phyloP scores from a whole-genome alignment of 2,888 invertebrate genomes.

The Habrosyne pyritoides region DNA sequence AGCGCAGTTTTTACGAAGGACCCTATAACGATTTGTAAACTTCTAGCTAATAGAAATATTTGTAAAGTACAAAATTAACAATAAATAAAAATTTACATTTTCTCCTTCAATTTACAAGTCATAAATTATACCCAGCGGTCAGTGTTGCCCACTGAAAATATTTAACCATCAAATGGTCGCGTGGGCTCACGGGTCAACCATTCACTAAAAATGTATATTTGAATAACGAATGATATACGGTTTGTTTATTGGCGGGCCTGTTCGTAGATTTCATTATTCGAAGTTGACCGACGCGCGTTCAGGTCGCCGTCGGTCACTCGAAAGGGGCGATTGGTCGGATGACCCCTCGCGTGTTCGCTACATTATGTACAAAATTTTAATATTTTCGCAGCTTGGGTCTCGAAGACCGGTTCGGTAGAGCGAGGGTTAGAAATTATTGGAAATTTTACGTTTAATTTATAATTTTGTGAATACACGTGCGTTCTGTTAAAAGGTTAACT shows the following conservation, averaged over 20 bases:
- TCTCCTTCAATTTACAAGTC: slow-evolving; percentile 57
- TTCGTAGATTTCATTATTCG: slow-evolving; percentile 74
- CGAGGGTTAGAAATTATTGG: slow-evolving; percentile 59
- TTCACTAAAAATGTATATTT: slow-evolving; percentile 76
- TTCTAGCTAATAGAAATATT: slow-evolving; percentile 25
- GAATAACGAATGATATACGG: slow-evolving; percentile 82
- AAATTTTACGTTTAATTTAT: slow-evolving; percentile 82
- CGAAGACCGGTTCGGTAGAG: slow-evolving; percentile 56
- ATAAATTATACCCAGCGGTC: slow-evolving; percentile 72
- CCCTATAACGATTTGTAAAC: no score
- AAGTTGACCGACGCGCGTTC: slow-evolving; percentile 71
- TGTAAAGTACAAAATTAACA: slow-evolving; percentile 25
- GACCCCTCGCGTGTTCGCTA: slow-evolving; percentile 67
- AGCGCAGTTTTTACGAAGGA: slow-evolving; percentile 6
- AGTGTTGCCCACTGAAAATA: slow-evolving; percentile 77
- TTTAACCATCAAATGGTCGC: slow-evolving; percentile 80
- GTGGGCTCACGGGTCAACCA: slow-evolving; percentile 81
- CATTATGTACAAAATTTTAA: slow-evolving; percentile 73
- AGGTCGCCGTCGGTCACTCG: slow-evolving; percentile 74
- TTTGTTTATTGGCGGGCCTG: slow-evolving; percentile 83
- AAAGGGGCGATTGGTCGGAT: slow-evolving; percentile 60
- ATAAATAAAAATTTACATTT: slow-evolving; percentile 44
- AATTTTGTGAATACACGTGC: slow-evolving; percentile 70
- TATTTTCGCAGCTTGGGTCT: slow-evolving; percentile 77
- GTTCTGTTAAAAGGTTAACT: slow-evolving; percentile 67